Base-by-base conservation (phyloP, 1,140 invertebrate species). In the Philotrypesis tridentata region DNA sequence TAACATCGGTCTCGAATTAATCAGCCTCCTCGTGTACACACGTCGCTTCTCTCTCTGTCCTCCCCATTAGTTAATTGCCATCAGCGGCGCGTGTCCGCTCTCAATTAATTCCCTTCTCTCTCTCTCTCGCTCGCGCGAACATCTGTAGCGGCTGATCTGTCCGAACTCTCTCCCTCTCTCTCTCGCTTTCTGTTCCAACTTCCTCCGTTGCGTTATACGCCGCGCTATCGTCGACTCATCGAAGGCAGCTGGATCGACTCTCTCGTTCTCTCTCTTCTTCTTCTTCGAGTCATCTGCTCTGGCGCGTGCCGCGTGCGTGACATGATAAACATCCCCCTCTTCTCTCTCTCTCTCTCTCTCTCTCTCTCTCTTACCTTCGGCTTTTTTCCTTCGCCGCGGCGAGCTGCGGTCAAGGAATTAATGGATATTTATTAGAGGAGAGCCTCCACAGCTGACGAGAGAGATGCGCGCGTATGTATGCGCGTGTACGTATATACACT, bases 381-480 rank as follows among this genome's bases (percentile, higher is more conserved):
- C n/a, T 21, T 71, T 71, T 55, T 55, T 55, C 7, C 48, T 17
- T 29, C 61, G 61, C 55, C 14, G 74, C 61, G n/a, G 74, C 29
- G 61, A 0, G 60, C 33, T 67, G 33, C 23, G 23, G 48, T 27
- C 27, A 40, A 29, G 79, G 80, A 61, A 78, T 77, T 82, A 80
- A 80, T 82, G 80, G 83, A 84, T 84, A 84, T 84, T 84, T 84
- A 84, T 84, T 80, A 78, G 40, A 29, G 31, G 27, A 70, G 67
- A 43, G 40, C 40, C 3, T 31, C 8, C 72, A 82, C 83, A 82
- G 83, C 83, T 84, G 83, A 84, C 78, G 73, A 29, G 43, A 14
- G 48, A 43, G 33, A 8, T 43, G 40, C 40, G 40, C 40, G n/a
- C n/a, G n/a, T 43, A 14, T 1, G 37, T 43, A 43, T 43, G 9